These are phyloP conservation scores for Drosophila bocki DNA, from an alignment of 1,140 invertebrate genomes.

Conservation along the genomic window DNA sequence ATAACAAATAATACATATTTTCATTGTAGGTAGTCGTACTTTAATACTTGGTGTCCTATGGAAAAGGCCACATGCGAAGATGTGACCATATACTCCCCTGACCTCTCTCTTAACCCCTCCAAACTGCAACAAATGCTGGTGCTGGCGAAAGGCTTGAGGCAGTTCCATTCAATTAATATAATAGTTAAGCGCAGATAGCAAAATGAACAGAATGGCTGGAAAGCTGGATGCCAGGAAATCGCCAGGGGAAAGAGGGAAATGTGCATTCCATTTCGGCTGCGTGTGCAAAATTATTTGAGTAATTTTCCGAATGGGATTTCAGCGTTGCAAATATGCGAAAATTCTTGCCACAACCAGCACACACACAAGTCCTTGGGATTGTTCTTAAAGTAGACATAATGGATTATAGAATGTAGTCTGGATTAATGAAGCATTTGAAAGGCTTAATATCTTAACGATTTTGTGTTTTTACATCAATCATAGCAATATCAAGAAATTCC, in stretches of 20 bases:
- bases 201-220: constrained; percentile 16
- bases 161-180: constrained; percentile 66
- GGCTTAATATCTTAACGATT: too few relatives aligned
- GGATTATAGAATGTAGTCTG: neutral
- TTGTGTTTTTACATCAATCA: too few relatives aligned
- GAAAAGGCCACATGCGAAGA: neutral
- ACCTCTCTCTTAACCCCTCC: neutral
- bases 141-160: constrained; percentile 41
- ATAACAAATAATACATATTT: too few relatives aligned
- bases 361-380: constrained; percentile 20
- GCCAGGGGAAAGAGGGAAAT: neutral
- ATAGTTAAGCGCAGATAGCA: constrained; percentile 56
- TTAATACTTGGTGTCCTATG: neutral
- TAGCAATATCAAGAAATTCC: too few relatives aligned
- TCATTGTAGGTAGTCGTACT: too few relatives aligned
- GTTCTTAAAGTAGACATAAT: neutral
- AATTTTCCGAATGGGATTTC: constrained; percentile 35
- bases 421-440: neutral
- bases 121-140: constrained; percentile 13
- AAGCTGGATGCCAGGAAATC: neutral
- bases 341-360: constrained; percentile 3
- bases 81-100: neutral
- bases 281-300: constrained; percentile 38
- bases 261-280: constrained; percentile 35
- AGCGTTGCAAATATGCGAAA: constrained; percentile 25